Percentiles rank a stretch among this genome's conserved stretches.
Conservation (phyloP, 1,140 invertebrate species). For the Drosophila rufa region DNA sequence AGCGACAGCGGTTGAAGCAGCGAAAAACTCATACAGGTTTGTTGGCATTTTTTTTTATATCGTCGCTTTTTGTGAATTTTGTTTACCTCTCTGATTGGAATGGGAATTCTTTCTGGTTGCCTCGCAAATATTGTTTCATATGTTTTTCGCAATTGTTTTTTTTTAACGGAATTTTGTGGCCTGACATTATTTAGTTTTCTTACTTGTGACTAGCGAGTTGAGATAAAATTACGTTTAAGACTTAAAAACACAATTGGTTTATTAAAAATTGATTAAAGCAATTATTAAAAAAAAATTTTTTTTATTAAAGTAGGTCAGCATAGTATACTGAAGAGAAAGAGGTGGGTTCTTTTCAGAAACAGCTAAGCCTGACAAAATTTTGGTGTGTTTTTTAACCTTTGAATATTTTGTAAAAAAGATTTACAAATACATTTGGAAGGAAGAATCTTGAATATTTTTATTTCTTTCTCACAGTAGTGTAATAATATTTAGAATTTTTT, state of each 20-base stretch:
- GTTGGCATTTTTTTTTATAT: slow-evolving; percentile 58
- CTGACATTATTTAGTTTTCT: not conserved
- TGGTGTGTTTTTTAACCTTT: no score
- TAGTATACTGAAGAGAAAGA: no score
- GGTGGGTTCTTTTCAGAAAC: no score
- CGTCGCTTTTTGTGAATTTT: slow-evolving; percentile 49
- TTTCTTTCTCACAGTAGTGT: no score
- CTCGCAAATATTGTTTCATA: slow-evolving; percentile 47
- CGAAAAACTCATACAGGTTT: slow-evolving; percentile 49
- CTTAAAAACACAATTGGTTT: not conserved
- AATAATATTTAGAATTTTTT: not conserved
- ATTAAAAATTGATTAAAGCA: not conserved
- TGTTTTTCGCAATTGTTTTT: slow-evolving; percentile 19
- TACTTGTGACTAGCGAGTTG: no score
- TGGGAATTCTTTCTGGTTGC: slow-evolving; percentile 35
- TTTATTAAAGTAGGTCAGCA: no score
- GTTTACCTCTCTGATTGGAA: slow-evolving; percentile 43
- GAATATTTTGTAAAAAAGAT: no score
- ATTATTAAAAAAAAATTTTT: no score
- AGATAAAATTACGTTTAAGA: no score
- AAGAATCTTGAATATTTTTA: no score
- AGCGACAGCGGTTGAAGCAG: slow-evolving; percentile 20
- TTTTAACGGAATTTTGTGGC: not conserved
- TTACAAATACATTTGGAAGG: no score
- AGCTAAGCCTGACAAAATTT: no score